These are phyloP conservation scores for Epistrophe grossulariae DNA, from an alignment of 2,888 invertebrate species.

Conservation along the genomic window DNA sequence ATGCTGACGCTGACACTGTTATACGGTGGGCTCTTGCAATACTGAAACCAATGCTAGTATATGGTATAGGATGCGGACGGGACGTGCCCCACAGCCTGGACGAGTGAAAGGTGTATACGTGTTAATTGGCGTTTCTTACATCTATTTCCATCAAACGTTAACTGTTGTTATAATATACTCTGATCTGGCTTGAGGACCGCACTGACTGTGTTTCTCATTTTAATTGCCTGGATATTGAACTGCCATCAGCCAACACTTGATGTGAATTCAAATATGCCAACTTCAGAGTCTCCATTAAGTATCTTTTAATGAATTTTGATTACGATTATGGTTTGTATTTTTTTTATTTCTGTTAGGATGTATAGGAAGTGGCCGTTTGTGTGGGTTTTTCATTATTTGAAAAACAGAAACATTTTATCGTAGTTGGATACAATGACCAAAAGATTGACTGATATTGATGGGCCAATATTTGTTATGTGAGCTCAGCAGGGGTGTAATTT, in stretches of 20 bases:
- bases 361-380: too few species aligned
- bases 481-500: too few species aligned
- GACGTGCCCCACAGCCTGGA: constrained; percentile 52
- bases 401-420: too few species aligned
- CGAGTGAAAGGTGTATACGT: constrained; percentile 72
- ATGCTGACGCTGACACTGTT: constrained; percentile 49
- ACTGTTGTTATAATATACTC: constrained; percentile 53
- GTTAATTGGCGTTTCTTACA: constrained; percentile 71
- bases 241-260: constrained; percentile 45
- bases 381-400: too few species aligned
- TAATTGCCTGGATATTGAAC: constrained; percentile 65
- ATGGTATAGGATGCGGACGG: not conserved
- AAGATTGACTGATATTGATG: too few species aligned
- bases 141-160: constrained; percentile 69
- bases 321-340: too few species aligned
- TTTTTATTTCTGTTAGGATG: too few species aligned
- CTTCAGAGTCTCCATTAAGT: not conserved
- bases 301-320: too few species aligned
- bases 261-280: constrained; percentile 31
- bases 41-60: not conserved
- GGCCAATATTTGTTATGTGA: too few species aligned
- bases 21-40: constrained; percentile 33
- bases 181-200: constrained; percentile 60
- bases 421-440: too few species aligned
- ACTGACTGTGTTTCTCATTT: constrained; percentile 66